Evolutionary conservation across 2,113 vertebrate genomes (phyloP).

Genomic region (Sceloporus undulatus): DNA sequence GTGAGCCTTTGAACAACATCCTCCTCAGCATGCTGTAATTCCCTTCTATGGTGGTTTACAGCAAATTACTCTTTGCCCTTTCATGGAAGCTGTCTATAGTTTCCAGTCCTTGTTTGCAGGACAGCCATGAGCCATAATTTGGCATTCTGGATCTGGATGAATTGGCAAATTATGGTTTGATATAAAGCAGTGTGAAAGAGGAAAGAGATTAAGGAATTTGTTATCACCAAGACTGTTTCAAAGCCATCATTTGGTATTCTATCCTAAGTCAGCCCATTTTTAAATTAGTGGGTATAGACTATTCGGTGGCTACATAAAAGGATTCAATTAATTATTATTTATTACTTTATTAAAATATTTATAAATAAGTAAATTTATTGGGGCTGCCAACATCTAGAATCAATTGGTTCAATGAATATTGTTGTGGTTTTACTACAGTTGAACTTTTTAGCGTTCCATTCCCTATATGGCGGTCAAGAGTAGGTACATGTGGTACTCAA

Average conservation of each 20-base stretch:
- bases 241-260: not conserved
- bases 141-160: not conserved
- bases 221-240: not conserved
- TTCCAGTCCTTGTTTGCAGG: not conserved
- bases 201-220: not conserved
- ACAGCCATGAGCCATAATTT: not conserved
- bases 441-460: too few species aligned
- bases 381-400: not conserved
- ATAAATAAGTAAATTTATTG: too few species aligned
- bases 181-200: not conserved
- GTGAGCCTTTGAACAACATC: not conserved
- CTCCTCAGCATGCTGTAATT: too few species aligned
- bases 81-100: not conserved
- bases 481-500: too few species aligned
- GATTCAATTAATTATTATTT: too few species aligned
- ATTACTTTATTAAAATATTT: too few species aligned
- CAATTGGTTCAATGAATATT: not conserved
- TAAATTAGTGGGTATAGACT: too few species aligned
- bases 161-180: not conserved
- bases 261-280: not conserved
- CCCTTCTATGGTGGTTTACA: not conserved
- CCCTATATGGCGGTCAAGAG: too few species aligned
- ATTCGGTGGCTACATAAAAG: not conserved
- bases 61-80: not conserved
- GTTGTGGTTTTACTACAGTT: not conserved